Evolutionary conservation across 2,888 invertebrate genomes (phyloP).

Genomic region (Achlya flavicornis): DNA sequence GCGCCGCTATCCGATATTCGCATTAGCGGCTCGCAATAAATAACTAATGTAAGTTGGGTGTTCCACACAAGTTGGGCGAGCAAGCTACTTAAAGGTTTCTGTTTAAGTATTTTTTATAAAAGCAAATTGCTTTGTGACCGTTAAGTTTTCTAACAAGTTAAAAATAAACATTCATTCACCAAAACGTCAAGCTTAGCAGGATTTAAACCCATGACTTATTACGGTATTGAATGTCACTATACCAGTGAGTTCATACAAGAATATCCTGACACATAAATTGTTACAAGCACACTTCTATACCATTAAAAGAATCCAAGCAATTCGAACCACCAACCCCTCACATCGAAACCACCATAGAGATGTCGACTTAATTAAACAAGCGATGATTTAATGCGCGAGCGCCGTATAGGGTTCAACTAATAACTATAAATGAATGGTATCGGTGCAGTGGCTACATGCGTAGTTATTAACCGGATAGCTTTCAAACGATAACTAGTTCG

Average conservation of each 20-base stretch:
- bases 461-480: conserved; percentile 68
- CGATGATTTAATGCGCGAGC: conserved; percentile 3
- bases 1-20: conserved; percentile 54
- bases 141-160: no score
- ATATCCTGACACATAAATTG: no score
- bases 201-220: no score
- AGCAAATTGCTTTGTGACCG: not conserved
- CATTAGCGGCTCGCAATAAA: conserved; percentile 57
- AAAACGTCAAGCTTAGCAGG: no score
- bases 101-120: not conserved
- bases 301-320: not conserved
- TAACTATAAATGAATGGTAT: conserved; percentile 11
- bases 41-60: conserved; percentile 34
- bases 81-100: not conserved
- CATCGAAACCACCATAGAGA: not conserved
- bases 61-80: not conserved
- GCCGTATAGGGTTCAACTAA: conserved; percentile 23
- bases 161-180: no score
- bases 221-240: no score
- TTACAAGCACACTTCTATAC: not conserved
- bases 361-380: conserved; percentile 8
- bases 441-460: conserved; percentile 33
- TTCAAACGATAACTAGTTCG: conserved; percentile 69
- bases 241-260: no score
- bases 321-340: not conserved